Percentiles rank a stretch among this genome's conserved stretches.
Evolutionary conservation across 2,797 vertebrate species (phyloP).

Genomic region (Urophycis tenuis): DNA sequence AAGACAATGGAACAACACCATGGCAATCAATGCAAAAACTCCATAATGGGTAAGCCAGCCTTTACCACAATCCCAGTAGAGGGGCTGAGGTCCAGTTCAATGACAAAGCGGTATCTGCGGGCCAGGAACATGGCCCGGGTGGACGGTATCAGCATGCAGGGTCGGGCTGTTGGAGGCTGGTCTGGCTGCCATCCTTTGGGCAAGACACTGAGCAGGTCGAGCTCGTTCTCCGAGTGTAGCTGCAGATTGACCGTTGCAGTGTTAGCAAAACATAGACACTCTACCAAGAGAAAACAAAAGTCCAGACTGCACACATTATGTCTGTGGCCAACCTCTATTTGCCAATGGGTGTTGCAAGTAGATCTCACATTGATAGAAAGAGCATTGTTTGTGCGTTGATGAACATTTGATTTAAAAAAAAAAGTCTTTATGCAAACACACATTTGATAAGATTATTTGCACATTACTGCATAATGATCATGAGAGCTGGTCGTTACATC

Average conservation of each 20-base stretch:
- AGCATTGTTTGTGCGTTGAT: too few species aligned
- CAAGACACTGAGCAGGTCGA: slow-evolving; percentile 86
- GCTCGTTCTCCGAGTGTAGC: slow-evolving; percentile 81
- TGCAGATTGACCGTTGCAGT: slow-evolving; percentile 39
- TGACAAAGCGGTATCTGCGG: slow-evolving; percentile 91
- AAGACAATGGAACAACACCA: not conserved
- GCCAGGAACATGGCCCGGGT: slow-evolving; percentile 90
- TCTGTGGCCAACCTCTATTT: not conserved
- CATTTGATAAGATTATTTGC: too few species aligned
- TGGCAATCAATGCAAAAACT: not conserved
- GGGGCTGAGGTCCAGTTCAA: slow-evolving; percentile 96
- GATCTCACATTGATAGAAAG: not conserved
- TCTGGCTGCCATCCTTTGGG: slow-evolving; percentile 90
- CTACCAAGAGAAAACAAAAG: not conserved
- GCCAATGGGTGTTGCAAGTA: not conserved
- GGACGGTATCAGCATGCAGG: slow-evolving; percentile 84
- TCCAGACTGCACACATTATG: not conserved
- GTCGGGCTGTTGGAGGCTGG: slow-evolving; percentile 64
- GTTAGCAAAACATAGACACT: not conserved
- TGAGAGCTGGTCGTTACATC: too few species aligned
- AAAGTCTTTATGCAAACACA: too few species aligned
- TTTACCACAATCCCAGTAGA: slow-evolving; percentile 94
- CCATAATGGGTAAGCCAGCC: not conserved
- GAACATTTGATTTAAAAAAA: too few species aligned
- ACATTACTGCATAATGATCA: too few species aligned